Percentiles rank a stretch among this genome's conserved stretches.
These are phyloP conservation scores for Phocoena phocoena DNA, from an alignment of 2,113 vertebrate genomes.

Conservation along the genomic window DNA sequence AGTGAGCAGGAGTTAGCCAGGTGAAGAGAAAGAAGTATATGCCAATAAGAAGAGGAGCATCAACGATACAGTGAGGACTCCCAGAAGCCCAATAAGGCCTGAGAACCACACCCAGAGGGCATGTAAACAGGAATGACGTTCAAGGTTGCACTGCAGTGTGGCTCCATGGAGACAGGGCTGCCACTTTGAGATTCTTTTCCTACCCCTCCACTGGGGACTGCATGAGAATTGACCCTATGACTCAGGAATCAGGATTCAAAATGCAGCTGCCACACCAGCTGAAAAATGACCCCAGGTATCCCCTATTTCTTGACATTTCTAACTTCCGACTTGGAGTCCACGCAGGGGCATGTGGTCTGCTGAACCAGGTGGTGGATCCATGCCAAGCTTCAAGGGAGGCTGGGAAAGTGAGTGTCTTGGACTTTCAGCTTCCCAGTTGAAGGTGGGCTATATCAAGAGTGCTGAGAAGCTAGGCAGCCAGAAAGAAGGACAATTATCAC, in stretches of 20 bases:
- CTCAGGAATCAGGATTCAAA: background rate
- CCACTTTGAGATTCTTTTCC: background rate
- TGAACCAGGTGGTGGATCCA: background rate
- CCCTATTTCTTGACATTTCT: background rate
- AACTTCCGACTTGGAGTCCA: background rate
- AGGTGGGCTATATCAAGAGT: background rate
- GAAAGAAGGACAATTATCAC: background rate
- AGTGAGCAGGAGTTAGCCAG: background rate
- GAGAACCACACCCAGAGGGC: background rate
- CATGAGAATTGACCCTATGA: background rate
- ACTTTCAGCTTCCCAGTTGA: background rate
- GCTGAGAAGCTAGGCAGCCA: background rate
- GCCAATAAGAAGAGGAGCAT: background rate
- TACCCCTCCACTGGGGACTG: background rate
- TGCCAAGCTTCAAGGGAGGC: conserved; percentile 7
- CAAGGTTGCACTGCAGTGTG: accelerated
- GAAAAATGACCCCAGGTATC: background rate
- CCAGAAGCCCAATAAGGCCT: background rate
- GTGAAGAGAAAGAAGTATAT: background rate
- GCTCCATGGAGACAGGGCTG: background rate
- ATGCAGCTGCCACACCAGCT: background rate
- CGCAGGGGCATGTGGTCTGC: background rate
- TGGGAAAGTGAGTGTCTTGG: background rate
- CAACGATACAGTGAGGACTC: no score
- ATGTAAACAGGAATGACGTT: background rate